Evolutionary conservation across 2,113 vertebrate genomes (phyloP).

Genomic region (Rhadina sibilatrix): DNA sequence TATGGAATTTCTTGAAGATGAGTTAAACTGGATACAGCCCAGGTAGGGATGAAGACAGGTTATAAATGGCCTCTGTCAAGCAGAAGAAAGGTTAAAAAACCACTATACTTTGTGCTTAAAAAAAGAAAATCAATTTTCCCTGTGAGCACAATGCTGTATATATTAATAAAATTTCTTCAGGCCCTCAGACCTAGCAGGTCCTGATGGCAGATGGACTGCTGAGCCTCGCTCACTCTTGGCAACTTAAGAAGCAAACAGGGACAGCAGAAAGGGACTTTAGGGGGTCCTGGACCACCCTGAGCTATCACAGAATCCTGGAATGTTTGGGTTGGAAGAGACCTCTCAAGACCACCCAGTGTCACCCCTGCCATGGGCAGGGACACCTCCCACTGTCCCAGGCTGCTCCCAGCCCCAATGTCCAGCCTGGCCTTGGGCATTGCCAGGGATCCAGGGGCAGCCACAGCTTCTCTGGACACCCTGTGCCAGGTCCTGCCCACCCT

Average conservation of each 20-base stretch:
- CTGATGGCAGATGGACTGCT: neutral
- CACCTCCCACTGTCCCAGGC: accelerated
- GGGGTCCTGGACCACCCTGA: neutral
- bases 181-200: neutral
- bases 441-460: neutral
- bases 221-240: neutral
- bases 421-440: accelerated
- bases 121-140: constrained; percentile 73
- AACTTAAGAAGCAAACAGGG: neutral
- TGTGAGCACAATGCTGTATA: constrained; percentile 51
- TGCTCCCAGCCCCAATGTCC: neutral
- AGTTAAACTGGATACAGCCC: constrained; percentile 30
- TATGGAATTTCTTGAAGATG: constrained; percentile 57
- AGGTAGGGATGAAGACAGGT: constrained; percentile 50
- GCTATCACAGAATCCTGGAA: neutral
- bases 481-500: neutral
- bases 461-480: neutral
- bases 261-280: neutral
- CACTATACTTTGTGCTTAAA: constrained; percentile 58
- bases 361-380: neutral
- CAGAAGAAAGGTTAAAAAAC: constrained; percentile 71
- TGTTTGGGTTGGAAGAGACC: neutral
- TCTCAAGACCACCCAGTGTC: neutral
- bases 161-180: constrained; percentile 57
- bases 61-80: constrained; percentile 73